Conservation (phyloP, 2,888 invertebrate genomes). For the Drosophila mimica region DNA sequence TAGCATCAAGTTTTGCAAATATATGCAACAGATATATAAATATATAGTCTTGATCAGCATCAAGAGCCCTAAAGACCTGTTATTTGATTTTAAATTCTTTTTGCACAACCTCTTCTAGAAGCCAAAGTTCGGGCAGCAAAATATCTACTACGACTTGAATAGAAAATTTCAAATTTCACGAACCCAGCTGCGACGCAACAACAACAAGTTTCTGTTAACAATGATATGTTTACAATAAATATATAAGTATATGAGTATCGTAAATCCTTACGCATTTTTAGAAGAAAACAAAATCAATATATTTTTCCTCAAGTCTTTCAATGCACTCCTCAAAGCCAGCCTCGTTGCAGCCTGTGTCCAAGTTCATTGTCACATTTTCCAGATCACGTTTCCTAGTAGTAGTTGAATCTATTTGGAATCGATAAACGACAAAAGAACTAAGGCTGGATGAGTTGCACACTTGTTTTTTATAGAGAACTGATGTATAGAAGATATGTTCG, state of each 20-base stretch:
- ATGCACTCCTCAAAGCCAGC: slow-evolving; percentile 38
- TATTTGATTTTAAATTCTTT: not conserved
- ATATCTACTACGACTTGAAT: not conserved
- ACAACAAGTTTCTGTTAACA: no score
- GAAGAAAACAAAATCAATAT: slow-evolving; percentile 40
- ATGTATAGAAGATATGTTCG: slow-evolving; percentile 46
- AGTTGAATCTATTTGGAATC: not conserved
- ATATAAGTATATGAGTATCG: slow-evolving; percentile 2
- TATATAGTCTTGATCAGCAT: not conserved
- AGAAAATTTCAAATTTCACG: not conserved
- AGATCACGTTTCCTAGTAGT: slow-evolving; percentile 49
- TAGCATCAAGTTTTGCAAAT: not conserved
- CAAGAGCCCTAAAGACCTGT: not conserved
- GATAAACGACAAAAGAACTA: not conserved
- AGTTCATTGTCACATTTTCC: slow-evolving; percentile 37
- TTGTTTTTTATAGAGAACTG: slow-evolving; percentile 55
- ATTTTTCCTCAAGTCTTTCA: not conserved
- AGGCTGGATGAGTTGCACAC: slow-evolving; percentile 15
- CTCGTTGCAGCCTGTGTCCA: slow-evolving; percentile 45
- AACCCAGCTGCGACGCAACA: not conserved
- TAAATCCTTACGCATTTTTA: slow-evolving; percentile 45
- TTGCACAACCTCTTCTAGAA: not conserved
- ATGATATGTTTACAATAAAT: no score
- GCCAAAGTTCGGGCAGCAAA: not conserved
- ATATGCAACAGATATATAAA: not conserved